These are phyloP conservation scores for Catostylus mosaicus DNA, from an alignment of 30 jellyfish, hydroid and myxozoan genomes.

Conservation along the genomic window DNA sequence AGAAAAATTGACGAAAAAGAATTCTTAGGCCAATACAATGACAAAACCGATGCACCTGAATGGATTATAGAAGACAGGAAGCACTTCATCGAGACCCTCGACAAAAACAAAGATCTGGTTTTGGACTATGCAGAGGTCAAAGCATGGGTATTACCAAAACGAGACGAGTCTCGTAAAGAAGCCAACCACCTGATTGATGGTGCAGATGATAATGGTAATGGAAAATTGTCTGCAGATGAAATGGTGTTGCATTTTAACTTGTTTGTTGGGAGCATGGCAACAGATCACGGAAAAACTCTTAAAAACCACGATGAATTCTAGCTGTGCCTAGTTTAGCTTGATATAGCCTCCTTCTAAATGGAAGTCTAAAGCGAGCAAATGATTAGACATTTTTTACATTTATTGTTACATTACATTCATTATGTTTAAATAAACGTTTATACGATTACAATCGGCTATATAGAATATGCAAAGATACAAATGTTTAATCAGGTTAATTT, in stretches of 20 bases:
- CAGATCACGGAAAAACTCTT: slow-evolving; percentile 93
- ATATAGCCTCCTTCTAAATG: too few relatives aligned
- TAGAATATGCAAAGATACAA: too few relatives aligned
- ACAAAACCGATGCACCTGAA: slow-evolving; percentile 83
- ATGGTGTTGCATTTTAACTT: slow-evolving; percentile 78
- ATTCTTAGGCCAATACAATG: slow-evolving; percentile 94
- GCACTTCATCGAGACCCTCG: slow-evolving; percentile 82
- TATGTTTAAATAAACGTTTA: too few relatives aligned
- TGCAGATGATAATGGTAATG: slow-evolving; percentile 92
- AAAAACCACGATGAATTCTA: slow-evolving; percentile 72
- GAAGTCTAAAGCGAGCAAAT: too few relatives aligned
- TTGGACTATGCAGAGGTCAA: slow-evolving; percentile 72
- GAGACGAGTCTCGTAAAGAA: slow-evolving; percentile 74
- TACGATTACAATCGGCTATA: too few relatives aligned
- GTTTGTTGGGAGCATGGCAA: slow-evolving; percentile 97
- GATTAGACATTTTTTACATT: too few relatives aligned
- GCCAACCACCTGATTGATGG: slow-evolving; percentile 83
- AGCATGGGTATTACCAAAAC: slow-evolving; percentile 88
- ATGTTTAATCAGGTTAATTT: too few relatives aligned
- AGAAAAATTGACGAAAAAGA: slow-evolving; percentile 81
- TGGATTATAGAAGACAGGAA: slow-evolving; percentile 94
- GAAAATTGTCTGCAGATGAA: slow-evolving; percentile 71
- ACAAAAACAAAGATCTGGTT: slow-evolving; percentile 72
- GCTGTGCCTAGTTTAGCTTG: too few relatives aligned
- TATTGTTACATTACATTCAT: too few relatives aligned